Evolutionary conservation across 2,797 vertebrate species (phyloP).

Genomic region (Amblyopsis hoosieri): DNA sequence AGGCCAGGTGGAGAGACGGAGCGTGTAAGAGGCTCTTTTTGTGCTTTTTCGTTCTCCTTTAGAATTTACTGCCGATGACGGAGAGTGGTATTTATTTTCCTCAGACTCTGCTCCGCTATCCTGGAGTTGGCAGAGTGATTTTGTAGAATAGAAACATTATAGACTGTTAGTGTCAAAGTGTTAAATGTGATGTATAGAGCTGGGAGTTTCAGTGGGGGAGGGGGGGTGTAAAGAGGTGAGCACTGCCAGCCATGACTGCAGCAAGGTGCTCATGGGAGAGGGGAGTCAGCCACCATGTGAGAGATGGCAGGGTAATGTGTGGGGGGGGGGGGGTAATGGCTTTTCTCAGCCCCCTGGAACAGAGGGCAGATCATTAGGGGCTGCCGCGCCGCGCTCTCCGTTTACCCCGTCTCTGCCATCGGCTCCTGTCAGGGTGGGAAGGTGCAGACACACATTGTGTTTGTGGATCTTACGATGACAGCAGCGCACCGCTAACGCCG

Average conservation of each 20-base stretch:
- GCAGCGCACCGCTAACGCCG: conserved; percentile 45
- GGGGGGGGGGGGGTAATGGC: conserved; percentile 85
- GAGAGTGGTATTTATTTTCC: conserved; percentile 96
- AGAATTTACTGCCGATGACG: conserved; percentile 83
- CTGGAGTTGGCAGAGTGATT: conserved; percentile 98
- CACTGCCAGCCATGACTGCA: conserved; percentile 87
- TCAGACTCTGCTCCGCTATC: conserved; percentile 94
- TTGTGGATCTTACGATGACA: conserved; percentile 48
- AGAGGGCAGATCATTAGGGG: conserved; percentile 79
- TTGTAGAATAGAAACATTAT: conserved; percentile 99
- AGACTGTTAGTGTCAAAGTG: conserved; percentile 99
- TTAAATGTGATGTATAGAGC: conserved; percentile 99
- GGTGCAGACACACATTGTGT: not conserved
- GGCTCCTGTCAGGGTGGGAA: conserved; percentile 61
- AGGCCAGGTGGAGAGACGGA: conserved; percentile 43
- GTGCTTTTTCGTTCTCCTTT: conserved; percentile 64
- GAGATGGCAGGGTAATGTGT: conserved; percentile 93
- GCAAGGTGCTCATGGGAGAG: conserved; percentile 94
- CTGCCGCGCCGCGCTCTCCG: conserved; percentile 57
- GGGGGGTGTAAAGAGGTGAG: conserved; percentile 70
- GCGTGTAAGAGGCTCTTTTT: conserved; percentile 56
- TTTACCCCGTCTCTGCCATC: conserved; percentile 67
- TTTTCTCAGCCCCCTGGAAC: conserved; percentile 88
- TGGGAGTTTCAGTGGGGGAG: conserved; percentile 75
- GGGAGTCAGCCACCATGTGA: conserved; percentile 91